These are phyloP conservation scores for Paramuricea clavata DNA, from an alignment of 92 coral and sea anemone species.

Conservation along the genomic window DNA sequence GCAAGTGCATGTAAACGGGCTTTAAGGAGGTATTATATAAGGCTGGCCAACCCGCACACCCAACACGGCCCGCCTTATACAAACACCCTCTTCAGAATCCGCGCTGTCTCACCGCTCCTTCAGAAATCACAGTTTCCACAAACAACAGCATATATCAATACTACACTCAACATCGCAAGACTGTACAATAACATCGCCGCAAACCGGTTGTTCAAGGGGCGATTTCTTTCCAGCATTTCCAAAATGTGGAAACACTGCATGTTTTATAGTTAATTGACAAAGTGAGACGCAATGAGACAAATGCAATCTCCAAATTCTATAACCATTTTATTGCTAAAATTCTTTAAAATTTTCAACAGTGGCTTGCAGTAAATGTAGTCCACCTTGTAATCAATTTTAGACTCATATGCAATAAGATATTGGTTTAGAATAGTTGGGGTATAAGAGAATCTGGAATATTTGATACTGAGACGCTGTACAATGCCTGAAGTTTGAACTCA, in stretches of 20 bases:
- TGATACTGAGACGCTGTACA: no score
- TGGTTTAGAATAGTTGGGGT: no score
- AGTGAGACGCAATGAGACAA: not conserved
- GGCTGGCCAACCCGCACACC: no score
- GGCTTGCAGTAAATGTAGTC: not conserved
- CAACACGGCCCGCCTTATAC: no score
- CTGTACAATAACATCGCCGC: not conserved
- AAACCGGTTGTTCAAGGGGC: conserved; percentile 20
- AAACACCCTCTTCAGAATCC: no score
- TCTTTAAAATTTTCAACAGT: not conserved
- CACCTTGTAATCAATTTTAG: not conserved
- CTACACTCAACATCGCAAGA: not conserved
- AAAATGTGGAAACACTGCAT: not conserved
- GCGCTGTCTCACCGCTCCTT: no score
- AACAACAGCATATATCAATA: not conserved
- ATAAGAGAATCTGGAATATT: no score
- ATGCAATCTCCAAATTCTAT: not conserved
- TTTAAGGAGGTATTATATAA: no score
- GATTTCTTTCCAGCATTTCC: conserved; percentile 33
- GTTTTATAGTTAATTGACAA: not conserved
- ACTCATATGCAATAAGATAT: not conserved
- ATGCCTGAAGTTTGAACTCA: no score
- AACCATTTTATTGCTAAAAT: conserved; percentile 12
- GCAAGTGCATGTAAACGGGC: no score
- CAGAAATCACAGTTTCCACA: no score